Evolutionary conservation across 2,888 invertebrate genomes (phyloP).

Genomic region (Temnothorax rugatulus): DNA sequence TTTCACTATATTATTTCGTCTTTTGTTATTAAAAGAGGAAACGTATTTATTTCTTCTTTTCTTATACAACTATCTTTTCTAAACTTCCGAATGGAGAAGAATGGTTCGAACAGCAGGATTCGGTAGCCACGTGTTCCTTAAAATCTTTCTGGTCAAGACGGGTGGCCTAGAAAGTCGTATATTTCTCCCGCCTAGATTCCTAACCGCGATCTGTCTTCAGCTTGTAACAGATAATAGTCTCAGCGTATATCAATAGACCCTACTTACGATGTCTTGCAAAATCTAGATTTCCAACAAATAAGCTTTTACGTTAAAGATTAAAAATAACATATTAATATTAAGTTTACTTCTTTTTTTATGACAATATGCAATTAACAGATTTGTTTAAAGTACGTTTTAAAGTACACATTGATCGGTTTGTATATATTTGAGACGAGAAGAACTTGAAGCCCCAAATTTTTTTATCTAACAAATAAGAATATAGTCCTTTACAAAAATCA

Average conservation of each 20-base stretch:
- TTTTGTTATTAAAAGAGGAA: not conserved
- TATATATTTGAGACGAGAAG: not conserved
- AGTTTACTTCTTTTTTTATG: not conserved
- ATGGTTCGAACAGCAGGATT: conserved; percentile 25
- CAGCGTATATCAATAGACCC: conserved; percentile 21
- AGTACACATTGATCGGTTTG: not conserved
- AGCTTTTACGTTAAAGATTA: not conserved
- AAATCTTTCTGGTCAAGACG: conserved; percentile 67
- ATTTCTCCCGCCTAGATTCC: conserved; percentile 72
- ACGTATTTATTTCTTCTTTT: not conserved
- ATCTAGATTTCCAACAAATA: not conserved
- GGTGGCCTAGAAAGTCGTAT: conserved; percentile 82
- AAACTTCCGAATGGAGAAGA: not conserved
- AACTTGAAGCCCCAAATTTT: not conserved
- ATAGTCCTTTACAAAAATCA: not conserved
- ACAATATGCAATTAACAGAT: not conserved
- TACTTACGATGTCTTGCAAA: conserved; percentile 28
- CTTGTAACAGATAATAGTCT: conserved; percentile 49
- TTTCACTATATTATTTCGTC: not conserved
- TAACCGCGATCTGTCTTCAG: conserved; percentile 53
- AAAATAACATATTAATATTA: not conserved
- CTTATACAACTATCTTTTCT: not conserved
- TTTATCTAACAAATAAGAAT: not conserved
- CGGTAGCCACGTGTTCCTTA: conserved; percentile 58
- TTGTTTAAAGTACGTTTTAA: conserved; percentile 6